These are phyloP conservation scores for Pelmatolapia mariae DNA, from an alignment of 2,113 vertebrate species.

Conservation along the genomic window DNA sequence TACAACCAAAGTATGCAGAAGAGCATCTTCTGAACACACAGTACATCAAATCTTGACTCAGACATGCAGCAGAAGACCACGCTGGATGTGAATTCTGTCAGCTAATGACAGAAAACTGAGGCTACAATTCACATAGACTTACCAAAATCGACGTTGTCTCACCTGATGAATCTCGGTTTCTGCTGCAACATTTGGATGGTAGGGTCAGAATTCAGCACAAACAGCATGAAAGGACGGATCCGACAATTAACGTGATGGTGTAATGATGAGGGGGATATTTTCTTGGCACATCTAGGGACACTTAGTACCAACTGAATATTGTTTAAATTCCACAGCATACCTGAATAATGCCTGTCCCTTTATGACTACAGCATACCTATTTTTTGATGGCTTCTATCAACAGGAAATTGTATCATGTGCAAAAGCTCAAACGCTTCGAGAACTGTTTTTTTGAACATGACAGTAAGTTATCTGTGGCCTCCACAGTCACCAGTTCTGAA, in stretches of 20 bases:
- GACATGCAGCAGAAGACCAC: neutral
- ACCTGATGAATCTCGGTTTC: neutral
- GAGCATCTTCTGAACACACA: neutral
- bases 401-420: neutral
- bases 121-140: neutral
- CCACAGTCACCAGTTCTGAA: neutral
- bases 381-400: neutral
- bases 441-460: neutral
- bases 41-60: neutral
- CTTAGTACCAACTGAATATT: neutral
- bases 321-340: neutral
- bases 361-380: neutral
- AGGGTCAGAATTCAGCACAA: neutral
- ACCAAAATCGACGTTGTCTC: neutral
- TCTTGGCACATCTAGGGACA: neutral
- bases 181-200: neutral
- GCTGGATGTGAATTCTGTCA: neutral
- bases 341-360: neutral
- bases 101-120: neutral
- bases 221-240: neutral
- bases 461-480: neutral
- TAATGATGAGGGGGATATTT: neutral
- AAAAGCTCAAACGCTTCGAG: neutral
- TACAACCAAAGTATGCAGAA: neutral
- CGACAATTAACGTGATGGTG: neutral